Evolutionary conservation across 2,888 invertebrate species (phyloP).

Genomic region (Dynastes hyllus): DNA sequence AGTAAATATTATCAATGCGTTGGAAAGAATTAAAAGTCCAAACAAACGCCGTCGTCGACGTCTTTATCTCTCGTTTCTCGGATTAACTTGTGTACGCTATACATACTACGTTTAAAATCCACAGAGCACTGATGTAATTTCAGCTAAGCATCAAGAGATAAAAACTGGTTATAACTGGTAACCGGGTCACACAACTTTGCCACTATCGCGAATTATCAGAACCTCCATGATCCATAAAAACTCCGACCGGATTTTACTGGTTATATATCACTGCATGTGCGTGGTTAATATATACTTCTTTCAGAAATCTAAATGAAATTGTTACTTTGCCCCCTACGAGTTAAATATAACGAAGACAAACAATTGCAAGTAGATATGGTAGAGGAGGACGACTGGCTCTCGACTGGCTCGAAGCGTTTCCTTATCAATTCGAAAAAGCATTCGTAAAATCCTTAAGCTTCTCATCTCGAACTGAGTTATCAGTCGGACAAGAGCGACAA

Average conservation of each 20-base stretch:
- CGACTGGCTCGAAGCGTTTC: constrained; percentile 14
- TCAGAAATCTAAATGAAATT: constrained; percentile 56
- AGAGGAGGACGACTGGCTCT: constrained; percentile 4
- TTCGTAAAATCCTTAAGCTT: constrained; percentile 29
- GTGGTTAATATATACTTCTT: constrained; percentile 60
- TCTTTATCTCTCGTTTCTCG: constrained; percentile 2
- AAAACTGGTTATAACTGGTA: constrained; percentile 43
- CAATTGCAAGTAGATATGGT: neutral
- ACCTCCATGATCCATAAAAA: constrained; percentile 78
- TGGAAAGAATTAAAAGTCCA: neutral
- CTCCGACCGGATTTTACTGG: constrained; percentile 75
- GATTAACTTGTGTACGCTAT: constrained; percentile 8
- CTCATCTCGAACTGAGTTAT: constrained; percentile 36
- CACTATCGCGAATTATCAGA: constrained; percentile 57
- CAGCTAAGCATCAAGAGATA: constrained; percentile 33
- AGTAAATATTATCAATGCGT: constrained; percentile 9
- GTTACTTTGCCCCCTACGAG: constrained; percentile 65
- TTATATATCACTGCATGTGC: constrained; percentile 67
- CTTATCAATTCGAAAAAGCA: constrained; percentile 46
- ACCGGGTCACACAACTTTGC: constrained; percentile 46
- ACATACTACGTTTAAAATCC: neutral
- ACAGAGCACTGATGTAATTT: constrained; percentile 32
- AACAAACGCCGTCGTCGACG: constrained; percentile 5
- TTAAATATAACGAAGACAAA: constrained; percentile 22
- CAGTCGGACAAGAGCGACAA: constrained; percentile 25